Base-by-base conservation (phyloP, 2,113 vertebrate species). In the Platanista minor region DNA sequence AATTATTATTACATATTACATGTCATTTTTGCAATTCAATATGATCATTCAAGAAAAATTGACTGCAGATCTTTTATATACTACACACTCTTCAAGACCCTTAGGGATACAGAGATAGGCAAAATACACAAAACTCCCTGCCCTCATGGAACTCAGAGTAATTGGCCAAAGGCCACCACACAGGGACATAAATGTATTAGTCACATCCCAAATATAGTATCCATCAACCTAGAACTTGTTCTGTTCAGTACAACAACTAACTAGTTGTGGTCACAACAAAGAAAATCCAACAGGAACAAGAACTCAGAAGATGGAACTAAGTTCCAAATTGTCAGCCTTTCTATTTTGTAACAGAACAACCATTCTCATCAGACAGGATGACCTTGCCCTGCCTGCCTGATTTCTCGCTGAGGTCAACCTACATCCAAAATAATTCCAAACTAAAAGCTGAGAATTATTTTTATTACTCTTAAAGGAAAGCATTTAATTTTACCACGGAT, bases 1-100 rank as follows among this genome's bases (percentile, higher is more conserved):
- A 93, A 96, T 86, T 41, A 64, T 52, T 83, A 67, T 57, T 92
- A 59, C 4, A 64, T 64, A 74, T n/a, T 33, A 62, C 25, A 25
- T 12, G n/a, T 39, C 93, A 67, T 71, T 88, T 97, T 96, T 87
- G 20, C 72, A 94, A 90, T 74, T 64, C 43, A 82, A 13, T 21
- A 75, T 82, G 23, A 67, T 86, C 20, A 59, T 64, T 94, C 36
- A 85, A 77, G 13, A 85, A 94, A 43, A 78, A 83, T 2, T 66
- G 69, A 95, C 39, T 46, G 57, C 72, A 17, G 43, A 74, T 52
- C 66, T 81, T 64, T 49, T 84, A 80, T 29, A 31, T 25, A 91
- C 31, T 57, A 13, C 15, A 49, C 25, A 92, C 10, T 86, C 20
- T 62, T 78, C 8, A 27, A 52, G 27, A 82, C 29, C 66, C 27